These are phyloP conservation scores for Hyposoter didymator DNA, from an alignment of 2,888 invertebrate genomes.

Conservation along the genomic window DNA sequence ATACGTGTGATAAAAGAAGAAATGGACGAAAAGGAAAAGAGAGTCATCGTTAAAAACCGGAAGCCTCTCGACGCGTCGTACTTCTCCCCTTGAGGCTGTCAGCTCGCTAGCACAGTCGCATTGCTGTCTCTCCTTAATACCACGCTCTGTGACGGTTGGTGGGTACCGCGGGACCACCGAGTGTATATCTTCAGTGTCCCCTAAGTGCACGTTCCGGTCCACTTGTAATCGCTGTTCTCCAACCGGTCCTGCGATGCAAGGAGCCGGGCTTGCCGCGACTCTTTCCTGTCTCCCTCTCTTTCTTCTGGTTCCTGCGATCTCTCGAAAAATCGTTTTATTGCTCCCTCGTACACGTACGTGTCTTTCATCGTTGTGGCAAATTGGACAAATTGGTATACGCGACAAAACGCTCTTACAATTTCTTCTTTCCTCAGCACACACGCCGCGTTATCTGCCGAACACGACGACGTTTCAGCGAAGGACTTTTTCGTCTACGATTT, in stretches of 20 bases:
- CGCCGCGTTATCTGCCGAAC: not conserved
- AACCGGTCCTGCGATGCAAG: constrained; percentile 61
- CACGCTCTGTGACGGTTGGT: constrained; percentile 40
- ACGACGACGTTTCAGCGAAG: not conserved
- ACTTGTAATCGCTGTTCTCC: constrained; percentile 65
- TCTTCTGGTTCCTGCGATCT: constrained; percentile 7
- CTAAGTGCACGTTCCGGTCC: constrained; percentile 66
- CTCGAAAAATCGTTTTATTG: constrained; percentile 56
- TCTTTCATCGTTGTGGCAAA: constrained; percentile 42
- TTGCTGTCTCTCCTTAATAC: constrained; percentile 39
- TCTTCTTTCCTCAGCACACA: constrained; percentile 8
- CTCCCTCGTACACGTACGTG: constrained; percentile 25
- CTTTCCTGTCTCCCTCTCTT: constrained; percentile 30
- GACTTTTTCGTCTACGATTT: not conserved
- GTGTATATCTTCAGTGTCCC: constrained; percentile 59
- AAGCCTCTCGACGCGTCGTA: constrained; percentile 34
- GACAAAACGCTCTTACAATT: constrained; percentile 40
- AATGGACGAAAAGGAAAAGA: not conserved
- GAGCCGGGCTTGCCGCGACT: constrained; percentile 57
- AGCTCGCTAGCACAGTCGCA: constrained; percentile 24
- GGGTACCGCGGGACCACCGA: constrained; percentile 58
- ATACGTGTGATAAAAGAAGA: constrained; percentile 6
- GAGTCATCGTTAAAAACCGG: constrained; percentile 33
- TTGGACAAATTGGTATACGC: constrained; percentile 65
- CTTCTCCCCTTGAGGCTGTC: constrained; percentile 38